Evolutionary conservation across 2,888 invertebrate species (phyloP).

Genomic region (Eueremaeus valkanovi): DNA sequence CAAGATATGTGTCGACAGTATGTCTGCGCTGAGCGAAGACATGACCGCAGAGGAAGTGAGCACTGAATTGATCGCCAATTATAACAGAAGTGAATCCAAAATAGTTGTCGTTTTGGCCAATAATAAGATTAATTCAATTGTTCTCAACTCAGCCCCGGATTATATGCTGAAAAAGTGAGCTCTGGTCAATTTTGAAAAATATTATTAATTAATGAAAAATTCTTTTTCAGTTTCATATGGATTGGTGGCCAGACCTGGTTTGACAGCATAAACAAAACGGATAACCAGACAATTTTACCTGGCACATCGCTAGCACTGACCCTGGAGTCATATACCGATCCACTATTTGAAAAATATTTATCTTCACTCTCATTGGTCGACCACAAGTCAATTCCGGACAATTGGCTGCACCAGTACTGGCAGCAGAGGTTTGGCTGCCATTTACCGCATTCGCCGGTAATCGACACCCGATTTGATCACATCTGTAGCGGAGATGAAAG

Average conservation of each 20-base stretch:
- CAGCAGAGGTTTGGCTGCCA: constrained; percentile 52
- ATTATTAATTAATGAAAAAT: constrained; percentile 17
- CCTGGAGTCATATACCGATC: background rate
- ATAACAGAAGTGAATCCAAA: constrained; percentile 1
- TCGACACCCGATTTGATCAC: constrained; percentile 48
- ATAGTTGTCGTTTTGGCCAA: constrained; percentile 24
- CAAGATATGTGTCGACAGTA: constrained; percentile 35
- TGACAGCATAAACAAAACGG: background rate
- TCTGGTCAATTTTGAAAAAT: constrained; percentile 1
- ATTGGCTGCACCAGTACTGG: constrained; percentile 54
- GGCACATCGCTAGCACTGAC: background rate
- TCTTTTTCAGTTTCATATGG: constrained; percentile 23
- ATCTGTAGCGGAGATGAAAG: constrained; percentile 50
- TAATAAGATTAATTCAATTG: background rate
- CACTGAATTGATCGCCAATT: background rate
- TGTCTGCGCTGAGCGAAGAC: constrained; percentile 29
- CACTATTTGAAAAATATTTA: background rate
- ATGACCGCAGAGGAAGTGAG: constrained; percentile 13
- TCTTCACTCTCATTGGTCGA: background rate
- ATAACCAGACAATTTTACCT: background rate
- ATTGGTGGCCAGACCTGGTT: constrained; percentile 34
- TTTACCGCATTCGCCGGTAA: constrained; percentile 49
- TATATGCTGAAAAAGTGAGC: background rate
- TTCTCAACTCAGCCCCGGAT: background rate
- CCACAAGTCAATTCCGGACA: background rate